Evolutionary conservation across 1,140 invertebrate genomes (phyloP), one percentile per base, ranked within the genome.

Genomic region (Penaeus chinensis): DNA sequence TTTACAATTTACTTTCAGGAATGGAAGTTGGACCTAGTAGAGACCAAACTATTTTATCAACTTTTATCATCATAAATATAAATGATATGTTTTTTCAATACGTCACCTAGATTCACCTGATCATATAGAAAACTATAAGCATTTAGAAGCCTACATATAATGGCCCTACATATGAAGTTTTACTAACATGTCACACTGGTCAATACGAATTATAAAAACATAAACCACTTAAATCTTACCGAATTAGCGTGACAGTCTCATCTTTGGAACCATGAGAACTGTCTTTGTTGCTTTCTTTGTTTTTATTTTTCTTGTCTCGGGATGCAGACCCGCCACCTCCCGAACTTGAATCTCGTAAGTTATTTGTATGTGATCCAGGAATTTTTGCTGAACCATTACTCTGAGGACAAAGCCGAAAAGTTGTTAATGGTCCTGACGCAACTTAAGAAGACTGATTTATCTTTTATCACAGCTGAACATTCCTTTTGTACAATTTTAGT

Each of bases 281-380:
- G 32, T 88, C 85, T 65, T 79, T 82, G 66, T 90, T 88, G 47
- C 79, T 86, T 85, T 89, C 89, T 82, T 87, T 88, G 63, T 90
- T 90, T 87, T 90, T 89, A 71, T 89, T 89, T 80, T 89, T 89
- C 84, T 89, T 89, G 42, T 89, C 89, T 61, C 81, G 79, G 37
- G 88, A 81, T 10, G 80, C 47, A 47, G 89, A 66, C 13, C 61
- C 42, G 13, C 42, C 80, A 42, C 80, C 37, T 11, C 42, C 19
- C 11, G 80, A 24, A 16, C 80, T 42, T 27, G 66, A 71, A 18
- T 78, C 47, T 20, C 74, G 69, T 22, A 87, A 66, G 62, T 87
- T 87, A 27, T 87, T 87, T 20, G 85, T 63, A 69, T 87, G 85
- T 24, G 85, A 47, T 27, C 61, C 85, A 37, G 42, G 24, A 27